A percentile compares a stretch with the other conserved stretches of the same genome.
phyloP scores from a whole-genome alignment of 2,113 vertebrate genomes.

The Pipa parva region DNA sequence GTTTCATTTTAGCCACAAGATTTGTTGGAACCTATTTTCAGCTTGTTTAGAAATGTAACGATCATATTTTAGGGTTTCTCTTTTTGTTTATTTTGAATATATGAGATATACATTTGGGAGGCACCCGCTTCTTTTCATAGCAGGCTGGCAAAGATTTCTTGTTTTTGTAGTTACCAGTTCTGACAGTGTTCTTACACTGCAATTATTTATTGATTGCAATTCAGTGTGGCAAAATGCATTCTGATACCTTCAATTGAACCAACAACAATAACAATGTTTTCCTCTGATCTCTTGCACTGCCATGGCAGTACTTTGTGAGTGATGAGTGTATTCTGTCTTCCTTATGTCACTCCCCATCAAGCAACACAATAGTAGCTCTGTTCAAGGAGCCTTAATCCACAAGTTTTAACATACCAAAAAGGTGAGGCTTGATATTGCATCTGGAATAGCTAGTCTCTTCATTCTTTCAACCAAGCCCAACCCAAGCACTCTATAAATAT shows the following conservation, averaged over 20 bases:
- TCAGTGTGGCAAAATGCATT: slow-evolving; percentile 11
- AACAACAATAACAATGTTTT: slow-evolving; percentile 29
- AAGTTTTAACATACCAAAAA: slow-evolving; percentile 35
- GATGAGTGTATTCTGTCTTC: not conserved
- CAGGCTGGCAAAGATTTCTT: not conserved
- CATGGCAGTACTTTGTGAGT: not conserved
- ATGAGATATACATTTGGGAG: not conserved
- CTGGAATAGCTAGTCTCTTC: slow-evolving; percentile 5
- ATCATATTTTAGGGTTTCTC: not conserved
- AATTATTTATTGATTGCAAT: slow-evolving; percentile 11
- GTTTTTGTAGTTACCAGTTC: slow-evolving; percentile 3
- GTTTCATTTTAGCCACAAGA: not conserved
- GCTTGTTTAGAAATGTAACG: not conserved
- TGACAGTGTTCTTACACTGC: not conserved
- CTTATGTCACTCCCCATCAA: slow-evolving; percentile 17
- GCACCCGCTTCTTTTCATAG: not conserved
- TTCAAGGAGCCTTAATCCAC: slow-evolving; percentile 19
- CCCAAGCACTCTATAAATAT: slow-evolving; percentile 8
- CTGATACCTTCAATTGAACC: slow-evolving; percentile 22
- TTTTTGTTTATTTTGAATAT: not conserved
- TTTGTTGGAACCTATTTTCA: slow-evolving; percentile 1
- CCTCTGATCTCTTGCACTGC: slow-evolving; percentile 23
- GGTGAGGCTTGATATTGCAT: slow-evolving; percentile 23
- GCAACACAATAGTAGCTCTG: slow-evolving; percentile 30
- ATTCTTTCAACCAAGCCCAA: slow-evolving; percentile 10